Base-by-base conservation (phyloP, 2,113 vertebrate genomes). In the Turdus rufiventris region DNA sequence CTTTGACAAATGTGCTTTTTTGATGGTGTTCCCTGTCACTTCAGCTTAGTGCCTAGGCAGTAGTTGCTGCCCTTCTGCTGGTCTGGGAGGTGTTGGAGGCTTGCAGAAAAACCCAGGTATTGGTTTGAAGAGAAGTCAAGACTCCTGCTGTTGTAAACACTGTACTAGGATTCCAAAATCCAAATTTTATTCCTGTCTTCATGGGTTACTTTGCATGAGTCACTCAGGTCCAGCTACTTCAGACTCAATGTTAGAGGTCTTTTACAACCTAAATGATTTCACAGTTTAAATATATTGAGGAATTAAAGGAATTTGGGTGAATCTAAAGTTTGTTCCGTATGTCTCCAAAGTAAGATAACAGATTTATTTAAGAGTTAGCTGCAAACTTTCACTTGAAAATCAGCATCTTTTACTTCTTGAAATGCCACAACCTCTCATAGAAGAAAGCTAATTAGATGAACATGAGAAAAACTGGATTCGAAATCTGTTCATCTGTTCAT, bases 1-100 rank as follows among this genome's bases (percentile, higher is more conserved):
- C 36, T 85, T 95, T 97, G 73, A 72, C n/a, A 88, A 94, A 85
- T 48, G 29, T 66, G 10, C 36, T 77, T 54, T 57, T 92, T 79
- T 79, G 47, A 57, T 12, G 54, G 77, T 50, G 60, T 50, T 24
- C 29, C 80, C 47, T 82, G 29, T 89, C 16, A 15, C 62, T 96
- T 74, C 19, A 33, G 50, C 60, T 75, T 38, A 80, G 26, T 53
- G 53, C 70, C 61, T 8, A 88, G 66, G 26, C 73, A 47, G 48
- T 28, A 62, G 10, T 42, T 88, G 34, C 17, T 24, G 21, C 12
- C 1, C 15, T 66, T 68, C 33, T 73, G 5, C 20, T 72, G 43
- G 14, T 65, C 70, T 89, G 51, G 29, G n/a, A 73, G 31, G 16
- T 66, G 36, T 54, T 31, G 60, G 14, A 63, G 19, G 26, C 7